These are phyloP conservation scores for Brachionus paranguensis DNA, from an alignment of 1,140 invertebrate genomes.

Conservation along the genomic window DNA sequence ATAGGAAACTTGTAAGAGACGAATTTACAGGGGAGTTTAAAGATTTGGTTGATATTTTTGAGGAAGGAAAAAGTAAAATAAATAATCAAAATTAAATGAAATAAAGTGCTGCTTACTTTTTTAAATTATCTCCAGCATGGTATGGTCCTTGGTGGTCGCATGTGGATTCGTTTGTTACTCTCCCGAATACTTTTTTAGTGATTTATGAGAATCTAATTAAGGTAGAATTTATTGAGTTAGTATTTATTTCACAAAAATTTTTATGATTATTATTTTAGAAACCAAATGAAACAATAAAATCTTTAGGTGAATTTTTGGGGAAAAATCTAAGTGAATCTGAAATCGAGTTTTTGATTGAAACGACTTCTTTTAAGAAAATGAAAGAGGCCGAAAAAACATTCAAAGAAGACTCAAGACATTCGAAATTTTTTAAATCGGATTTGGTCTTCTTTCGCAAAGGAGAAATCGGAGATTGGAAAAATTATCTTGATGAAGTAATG, in stretches of 20 bases:
- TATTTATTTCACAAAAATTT: background rate
- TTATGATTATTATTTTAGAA: background rate
- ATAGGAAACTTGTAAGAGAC: background rate
- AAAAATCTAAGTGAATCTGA: background rate
- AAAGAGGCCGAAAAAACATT: background rate
- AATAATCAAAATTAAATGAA: background rate
- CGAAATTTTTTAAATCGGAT: background rate
- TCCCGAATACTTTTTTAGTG: background rate
- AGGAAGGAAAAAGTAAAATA: background rate
- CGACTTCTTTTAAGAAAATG: background rate
- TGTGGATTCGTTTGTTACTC: background rate
- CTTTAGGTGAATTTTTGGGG: background rate
- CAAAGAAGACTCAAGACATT: background rate
- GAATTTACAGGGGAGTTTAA: background rate
- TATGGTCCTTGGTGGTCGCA: slow-evolving; percentile 8
- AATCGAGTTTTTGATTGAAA: background rate
- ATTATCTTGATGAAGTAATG: background rate
- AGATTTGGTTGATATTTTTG: background rate
- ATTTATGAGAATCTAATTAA: background rate
- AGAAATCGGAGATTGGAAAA: background rate
- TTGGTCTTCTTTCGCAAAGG: background rate
- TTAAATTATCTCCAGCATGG: background rate
- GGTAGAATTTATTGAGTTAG: background rate
- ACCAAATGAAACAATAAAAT: background rate
- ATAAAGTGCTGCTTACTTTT: background rate